Percentiles rank a stretch among this genome's conserved stretches.
These are phyloP conservation scores for Corythaixoides concolor DNA, from an alignment of 2,113 vertebrate species.

Conservation along the genomic window DNA sequence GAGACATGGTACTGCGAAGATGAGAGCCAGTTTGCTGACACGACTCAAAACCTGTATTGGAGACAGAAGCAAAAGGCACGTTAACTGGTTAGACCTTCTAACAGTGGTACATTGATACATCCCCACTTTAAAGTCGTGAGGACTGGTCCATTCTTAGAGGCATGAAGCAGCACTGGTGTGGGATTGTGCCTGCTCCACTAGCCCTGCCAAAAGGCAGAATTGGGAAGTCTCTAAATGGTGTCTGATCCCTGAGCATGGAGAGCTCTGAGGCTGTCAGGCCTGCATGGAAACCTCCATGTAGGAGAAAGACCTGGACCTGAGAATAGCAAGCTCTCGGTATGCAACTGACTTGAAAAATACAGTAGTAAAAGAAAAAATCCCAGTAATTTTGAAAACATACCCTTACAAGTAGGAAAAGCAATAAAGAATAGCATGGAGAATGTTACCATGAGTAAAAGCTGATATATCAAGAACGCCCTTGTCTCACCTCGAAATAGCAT, in stretches of 20 bases:
- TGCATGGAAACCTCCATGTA: background rate
- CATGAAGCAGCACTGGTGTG: background rate
- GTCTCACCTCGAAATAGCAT: slow-evolving; percentile 14
- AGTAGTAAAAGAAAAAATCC: background rate
- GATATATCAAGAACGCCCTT: background rate
- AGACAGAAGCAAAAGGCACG: background rate
- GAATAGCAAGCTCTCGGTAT: background rate
- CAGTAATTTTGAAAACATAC: background rate
- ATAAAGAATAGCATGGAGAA: background rate
- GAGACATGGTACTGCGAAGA: background rate
- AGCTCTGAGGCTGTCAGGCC: background rate
- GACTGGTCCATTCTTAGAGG: background rate
- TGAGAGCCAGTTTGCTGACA: background rate
- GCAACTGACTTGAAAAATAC: background rate
- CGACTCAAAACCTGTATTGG: background rate
- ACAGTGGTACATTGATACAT: background rate
- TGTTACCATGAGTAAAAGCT: background rate
- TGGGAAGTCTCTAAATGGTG: background rate
- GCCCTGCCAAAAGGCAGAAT: background rate
- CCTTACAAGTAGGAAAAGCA: background rate
- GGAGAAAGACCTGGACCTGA: background rate
- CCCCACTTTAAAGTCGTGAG: background rate
- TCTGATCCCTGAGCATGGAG: background rate
- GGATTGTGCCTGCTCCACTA: background rate
- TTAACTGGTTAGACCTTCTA: background rate